Percentiles rank a stretch among this genome's conserved stretches.
These are phyloP conservation scores for Carapus acus DNA, from an alignment of 2,797 vertebrate species.

Conservation along the genomic window DNA sequence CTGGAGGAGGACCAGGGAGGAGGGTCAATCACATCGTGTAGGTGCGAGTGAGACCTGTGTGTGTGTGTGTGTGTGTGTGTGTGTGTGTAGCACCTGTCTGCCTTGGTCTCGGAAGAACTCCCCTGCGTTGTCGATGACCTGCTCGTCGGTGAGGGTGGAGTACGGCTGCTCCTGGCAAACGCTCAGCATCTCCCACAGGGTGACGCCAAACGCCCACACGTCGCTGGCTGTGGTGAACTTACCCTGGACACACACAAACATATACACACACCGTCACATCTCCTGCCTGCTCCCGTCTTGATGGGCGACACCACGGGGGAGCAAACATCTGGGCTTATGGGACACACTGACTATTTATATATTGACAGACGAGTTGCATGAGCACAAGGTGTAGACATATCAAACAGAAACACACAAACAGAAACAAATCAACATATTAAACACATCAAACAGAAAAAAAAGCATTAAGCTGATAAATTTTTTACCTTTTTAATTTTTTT, in stretches of 20 bases:
- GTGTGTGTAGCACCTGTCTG: slow-evolving; percentile 75
- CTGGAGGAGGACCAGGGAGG: slow-evolving; percentile 52
- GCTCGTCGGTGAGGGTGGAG: slow-evolving; percentile 85
- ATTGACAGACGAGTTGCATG: too few species aligned
- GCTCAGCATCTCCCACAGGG: slow-evolving; percentile 92
- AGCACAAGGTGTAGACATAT: too few species aligned
- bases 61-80: slow-evolving; percentile 8
- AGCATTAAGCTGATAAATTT: too few species aligned
- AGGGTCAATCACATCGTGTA: not conserved
- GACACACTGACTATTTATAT: too few species aligned
- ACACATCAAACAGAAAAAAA: too few species aligned
- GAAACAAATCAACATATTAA: too few species aligned
- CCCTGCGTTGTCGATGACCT: slow-evolving; percentile 92
- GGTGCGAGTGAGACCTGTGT: not conserved
- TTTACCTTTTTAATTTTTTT: too few species aligned
- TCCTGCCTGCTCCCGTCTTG: too few species aligned
- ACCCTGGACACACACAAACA: slow-evolving; percentile 65
- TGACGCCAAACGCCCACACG: slow-evolving; percentile 94
- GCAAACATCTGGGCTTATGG: too few species aligned
- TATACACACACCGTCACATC: too few species aligned
- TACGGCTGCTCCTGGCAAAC: slow-evolving; percentile 93
- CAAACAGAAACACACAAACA: too few species aligned
- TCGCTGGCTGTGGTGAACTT: slow-evolving; percentile 93
- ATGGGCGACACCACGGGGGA: too few species aligned
- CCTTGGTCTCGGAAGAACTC: slow-evolving; percentile 92